Evolutionary conservation across 2,113 vertebrate genomes (phyloP), one percentile per base, ranked within the genome.

Genomic region (Oreochromis spilurus): DNA sequence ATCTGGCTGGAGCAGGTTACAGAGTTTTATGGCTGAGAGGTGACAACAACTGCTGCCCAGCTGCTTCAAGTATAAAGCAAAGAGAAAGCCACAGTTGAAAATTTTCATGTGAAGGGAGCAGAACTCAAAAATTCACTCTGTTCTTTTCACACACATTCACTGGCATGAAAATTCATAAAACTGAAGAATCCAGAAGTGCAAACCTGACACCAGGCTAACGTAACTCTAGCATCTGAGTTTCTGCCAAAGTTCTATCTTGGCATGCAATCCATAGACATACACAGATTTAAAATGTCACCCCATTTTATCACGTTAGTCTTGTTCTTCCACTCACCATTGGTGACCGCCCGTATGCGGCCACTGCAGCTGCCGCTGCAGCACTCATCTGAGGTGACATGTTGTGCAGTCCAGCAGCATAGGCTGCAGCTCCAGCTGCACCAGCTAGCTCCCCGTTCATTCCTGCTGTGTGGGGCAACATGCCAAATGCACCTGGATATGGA

Each of bases 331-430:
- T 94, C 96, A 99, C 98, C 98, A 99, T 99, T 4, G 98, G 97
- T 67, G 98, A 97, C 65, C 98, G 97, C 80, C 98, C 98, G 9
- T 99, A 99, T 4, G 98, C 98, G 77, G 98, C 98, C 62, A 98
- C 98, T 16, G 96, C 96, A 0, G 97, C 98, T 0, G 97, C 97
- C 0, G 98, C 86, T 50, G 86, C 97, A 4, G 97, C 98, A 24
- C 98, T 99, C 98, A 98, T 98, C 95, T 99, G 98, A 12, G 98
- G 98, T n/a, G 98, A 98, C 97, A 99, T 98, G 95, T 97, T 98
- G 95, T 98, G 98, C 4, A 99, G 96, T 72, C 98, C 97, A 77
- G 98, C 98, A 16, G 98, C 98, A 24, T 98, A 97, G 8, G 98
- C 97, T 1, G 97, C 97, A 12, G 98, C 98, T 84, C 97, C 97